Percentiles rank a stretch among this genome's conserved stretches.
These are phyloP conservation scores for Ifrita kowaldi DNA, from an alignment of 2,113 vertebrate genomes.

Conservation along the genomic window DNA sequence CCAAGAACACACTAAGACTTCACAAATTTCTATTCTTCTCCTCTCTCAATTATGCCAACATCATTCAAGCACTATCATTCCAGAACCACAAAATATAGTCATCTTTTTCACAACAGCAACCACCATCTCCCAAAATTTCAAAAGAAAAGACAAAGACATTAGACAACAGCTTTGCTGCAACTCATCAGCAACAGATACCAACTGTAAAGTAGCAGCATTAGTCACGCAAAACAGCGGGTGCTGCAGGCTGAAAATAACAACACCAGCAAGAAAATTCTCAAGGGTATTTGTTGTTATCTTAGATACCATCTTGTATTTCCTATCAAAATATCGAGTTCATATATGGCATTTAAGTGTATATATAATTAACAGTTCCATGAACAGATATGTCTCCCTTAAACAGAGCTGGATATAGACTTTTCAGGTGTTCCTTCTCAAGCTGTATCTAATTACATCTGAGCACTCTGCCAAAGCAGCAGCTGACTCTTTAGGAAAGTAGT, in stretches of 20 bases:
- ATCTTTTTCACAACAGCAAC: not conserved
- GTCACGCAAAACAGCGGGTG: not conserved
- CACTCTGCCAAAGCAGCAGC: not conserved
- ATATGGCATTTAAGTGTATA: not conserved
- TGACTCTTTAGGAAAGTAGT: not conserved
- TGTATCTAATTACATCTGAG: not conserved
- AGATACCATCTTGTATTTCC: not conserved
- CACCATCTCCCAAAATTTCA: not conserved
- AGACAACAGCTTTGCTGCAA: not conserved
- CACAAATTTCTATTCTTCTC: not conserved
- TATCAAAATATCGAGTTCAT: not conserved
- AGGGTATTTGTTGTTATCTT: not conserved
- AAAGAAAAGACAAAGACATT: not conserved
- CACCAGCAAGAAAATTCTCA: not conserved
- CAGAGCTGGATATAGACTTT: not conserved
- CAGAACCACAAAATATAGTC: rapidly evolving
- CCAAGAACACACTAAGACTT: not conserved
- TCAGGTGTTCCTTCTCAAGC: not conserved
- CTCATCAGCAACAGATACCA: not conserved
- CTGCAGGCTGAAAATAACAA: not conserved
- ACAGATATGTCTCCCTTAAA: not conserved
- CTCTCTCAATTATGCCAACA: not conserved
- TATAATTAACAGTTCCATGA: not conserved
- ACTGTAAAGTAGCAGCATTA: not conserved
- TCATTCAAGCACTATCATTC: not conserved